A percentile compares a stretch with the other conserved stretches of the same genome.
Evolutionary conservation across 1,140 invertebrate genomes (phyloP).

Genomic region (Plectrocnemia conspersa): DNA sequence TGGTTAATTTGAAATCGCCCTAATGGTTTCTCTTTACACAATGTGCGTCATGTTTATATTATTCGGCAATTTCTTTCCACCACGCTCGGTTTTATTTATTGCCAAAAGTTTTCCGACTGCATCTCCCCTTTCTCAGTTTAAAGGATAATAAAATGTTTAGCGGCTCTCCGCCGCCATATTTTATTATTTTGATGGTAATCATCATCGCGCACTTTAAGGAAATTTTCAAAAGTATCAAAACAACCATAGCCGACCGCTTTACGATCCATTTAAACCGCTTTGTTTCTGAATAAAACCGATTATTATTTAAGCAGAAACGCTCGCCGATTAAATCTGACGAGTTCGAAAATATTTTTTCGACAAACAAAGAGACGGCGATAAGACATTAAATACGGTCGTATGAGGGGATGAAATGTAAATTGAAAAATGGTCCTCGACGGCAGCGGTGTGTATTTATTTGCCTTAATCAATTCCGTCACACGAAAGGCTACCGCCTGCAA

Average conservation of each 20-base stretch:
- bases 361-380: not conserved
- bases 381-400: not conserved
- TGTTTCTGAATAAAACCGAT: no score
- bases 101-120: conserved; percentile 27
- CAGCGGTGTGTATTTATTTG: conserved; percentile 21
- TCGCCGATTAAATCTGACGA: no score
- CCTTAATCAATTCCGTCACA: conserved; percentile 35
- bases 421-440: conserved; percentile 14
- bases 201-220: conserved; percentile 27
- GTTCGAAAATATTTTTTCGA: no score
- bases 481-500: conserved; percentile 26
- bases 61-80: conserved; percentile 27
- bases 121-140: conserved; percentile 15
- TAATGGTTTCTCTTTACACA: no score
- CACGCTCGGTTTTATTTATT: conserved; percentile 29
- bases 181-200: conserved; percentile 35
- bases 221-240: conserved; percentile 25
- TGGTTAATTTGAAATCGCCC: no score
- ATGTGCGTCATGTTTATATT: no score
- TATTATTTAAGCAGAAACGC: no score
- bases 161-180: conserved; percentile 27
- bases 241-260: conserved; percentile 15
- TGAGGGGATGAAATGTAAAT: conserved; percentile 18
- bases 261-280: conserved; percentile 11
- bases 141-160: conserved; percentile 32